Evolutionary conservation across 2,888 invertebrate species (phyloP), one percentile per base, ranked within the genome.

Genomic region (Rhagonycha lutea): DNA sequence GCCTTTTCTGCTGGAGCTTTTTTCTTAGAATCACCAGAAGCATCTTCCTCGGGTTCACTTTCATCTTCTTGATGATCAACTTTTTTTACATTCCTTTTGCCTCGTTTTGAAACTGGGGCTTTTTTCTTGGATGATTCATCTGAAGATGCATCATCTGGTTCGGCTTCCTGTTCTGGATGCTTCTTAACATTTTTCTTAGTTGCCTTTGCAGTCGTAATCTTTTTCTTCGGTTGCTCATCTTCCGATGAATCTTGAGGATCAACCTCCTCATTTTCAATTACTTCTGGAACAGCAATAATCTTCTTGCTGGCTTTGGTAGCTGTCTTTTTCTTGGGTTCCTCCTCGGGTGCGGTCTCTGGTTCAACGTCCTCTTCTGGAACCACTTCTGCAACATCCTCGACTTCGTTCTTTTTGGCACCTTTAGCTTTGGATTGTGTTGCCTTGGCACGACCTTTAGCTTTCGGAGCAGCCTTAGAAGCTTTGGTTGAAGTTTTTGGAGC

Each of bases 351-450:
- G 24, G 3, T 11, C 18, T 14, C 29, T 69, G 9, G 68, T 14
- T 61, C 29, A 2, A 10, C 2, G 11, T 76, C 76, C 23, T 73
- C 71, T 72, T 72, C 68, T 32, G 18, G 68, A 69, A 75, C n/a
- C 7, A n/a, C 62, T 73, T 79, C 70, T n/a, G 70, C 14, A 26
- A 71, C 70, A 68, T 67, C 75, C 84, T 87, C 80, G 2, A 18
- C 18, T 86, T 88, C 81, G 86, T 88, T n/a, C 9, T 65, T 14
- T 65, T 24, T 26, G 0, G 18, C 8, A 24, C 2, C 80, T 87
- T 88, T 75, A 80, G 85, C 86, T 28, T 86, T 86, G 70, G 72
- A 74, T 47, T 76, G 74, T 18, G 72, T 79, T 77, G 77, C 71
- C 14, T 62, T 68, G n/a, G 70, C 72, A 10, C 65, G 69, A 62